Conservation (phyloP, 1,140 invertebrate genomes). For the Matsumurasca onukii region DNA sequence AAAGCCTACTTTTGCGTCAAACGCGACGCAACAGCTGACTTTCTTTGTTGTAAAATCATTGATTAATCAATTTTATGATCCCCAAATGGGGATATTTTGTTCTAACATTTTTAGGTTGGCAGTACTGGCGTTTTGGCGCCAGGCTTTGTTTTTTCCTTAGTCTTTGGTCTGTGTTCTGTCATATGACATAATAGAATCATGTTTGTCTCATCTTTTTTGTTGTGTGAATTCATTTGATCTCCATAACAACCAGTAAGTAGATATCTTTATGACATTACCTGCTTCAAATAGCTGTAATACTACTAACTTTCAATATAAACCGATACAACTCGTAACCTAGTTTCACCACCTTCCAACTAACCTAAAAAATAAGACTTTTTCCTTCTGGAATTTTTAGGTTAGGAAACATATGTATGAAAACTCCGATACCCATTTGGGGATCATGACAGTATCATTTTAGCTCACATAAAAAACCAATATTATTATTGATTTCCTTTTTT, state of each 20-base stretch:
- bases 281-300: not conserved
- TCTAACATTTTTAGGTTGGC: slow-evolving; percentile 22
- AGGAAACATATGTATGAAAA: slow-evolving; percentile 1
- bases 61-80: slow-evolving; percentile 13
- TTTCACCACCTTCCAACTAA: not conserved
- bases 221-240: slow-evolving; percentile 3
- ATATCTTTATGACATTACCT: not conserved
- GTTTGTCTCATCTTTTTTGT: slow-evolving; percentile 15
- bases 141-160: not conserved
- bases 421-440: slow-evolving; percentile 27
- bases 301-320: not conserved
- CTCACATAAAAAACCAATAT: not conserved
- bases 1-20: too few relatives aligned
- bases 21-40: slow-evolving; percentile 4
- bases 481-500: slow-evolving; percentile 13
- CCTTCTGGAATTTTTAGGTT: slow-evolving; percentile 17
- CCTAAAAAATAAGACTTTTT: not conserved
- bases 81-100: slow-evolving; percentile 26
- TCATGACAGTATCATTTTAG: slow-evolving; percentile 13
- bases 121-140: slow-evolving; percentile 19
- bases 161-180: slow-evolving; percentile 14
- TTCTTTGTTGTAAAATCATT: slow-evolving; percentile 9
- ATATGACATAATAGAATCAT: not conserved
- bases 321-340: not conserved
- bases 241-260: slow-evolving; percentile 9